Base-by-base conservation (phyloP, 2,797 vertebrate genomes). In the Pipistrellus nathusii region DNA sequence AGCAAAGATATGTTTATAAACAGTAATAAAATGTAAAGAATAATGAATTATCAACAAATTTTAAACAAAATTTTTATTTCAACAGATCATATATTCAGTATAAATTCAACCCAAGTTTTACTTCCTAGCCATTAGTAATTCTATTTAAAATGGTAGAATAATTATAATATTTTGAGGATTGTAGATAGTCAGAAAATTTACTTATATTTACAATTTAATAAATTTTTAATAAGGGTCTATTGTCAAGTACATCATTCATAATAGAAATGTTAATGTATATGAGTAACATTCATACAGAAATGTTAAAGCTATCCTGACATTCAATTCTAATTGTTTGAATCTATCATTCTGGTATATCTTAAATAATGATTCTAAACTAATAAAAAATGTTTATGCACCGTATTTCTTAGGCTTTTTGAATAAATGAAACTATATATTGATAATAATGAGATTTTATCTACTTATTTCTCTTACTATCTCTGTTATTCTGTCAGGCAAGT, bases 81-180 rank as follows among this genome's bases (percentile, higher is more conserved):
- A 94, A 32, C 1, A 78, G 48, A 78, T 85, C 18, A 9, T 21
- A 18, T 53, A 7, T 68, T 90, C 23, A 20, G 51, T 46, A 57
- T 82, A 62, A 88, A 87, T 53, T 57, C 20, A 91, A 73, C 10
- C 4, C 20, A 85, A 41, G 3, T 21, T 62, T 81, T 51, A 72
- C 46, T 64, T 75, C 89, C 64, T 75, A 75, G 12, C 10, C 51
- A 38, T 14, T 69, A 6, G 14, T 38, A 93, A 30, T 41, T 85
- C 48, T 41, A 64, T 64, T 78, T 94, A 88, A 82, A 88, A 73
- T 55, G 35, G 15, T 44, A 93, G 11, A 80, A 57, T 78, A 91
- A 78, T 64, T 81, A 6, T 4, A 77, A 30, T n/a, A 85, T 82
- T 90, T 81, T 78, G 32, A 82, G 72, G 35, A 57, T 66, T 88